Percentiles rank a stretch among this genome's conserved stretches.
Evolutionary conservation across 2,113 vertebrate species (phyloP).

Genomic region (Rhinogobius similis): DNA sequence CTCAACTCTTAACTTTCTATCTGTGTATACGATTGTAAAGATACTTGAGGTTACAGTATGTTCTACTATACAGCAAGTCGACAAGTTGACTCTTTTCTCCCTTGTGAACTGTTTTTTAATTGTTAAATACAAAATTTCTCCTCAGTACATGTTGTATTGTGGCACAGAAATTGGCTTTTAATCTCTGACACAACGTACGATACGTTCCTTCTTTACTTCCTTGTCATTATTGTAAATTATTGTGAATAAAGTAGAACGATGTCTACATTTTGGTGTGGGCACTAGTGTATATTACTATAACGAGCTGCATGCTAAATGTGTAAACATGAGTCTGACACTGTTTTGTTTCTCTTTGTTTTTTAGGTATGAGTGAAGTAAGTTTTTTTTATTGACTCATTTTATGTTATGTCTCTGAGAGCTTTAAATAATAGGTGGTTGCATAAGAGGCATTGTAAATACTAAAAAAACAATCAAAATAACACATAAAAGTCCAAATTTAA

Average conservation of each 20-base stretch:
- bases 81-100: constrained; percentile 16
- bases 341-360: constrained; percentile 69
- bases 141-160: constrained; percentile 25
- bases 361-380: constrained; percentile 83
- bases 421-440: constrained; percentile 58
- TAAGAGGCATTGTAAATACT: constrained; percentile 50
- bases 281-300: constrained; percentile 37
- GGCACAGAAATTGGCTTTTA: constrained; percentile 28
- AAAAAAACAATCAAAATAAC: constrained; percentile 35
- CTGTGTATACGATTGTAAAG: constrained; percentile 54
- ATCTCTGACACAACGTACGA: constrained; percentile 11
- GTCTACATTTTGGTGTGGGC: constrained; percentile 34
- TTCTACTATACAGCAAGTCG: constrained; percentile 19
- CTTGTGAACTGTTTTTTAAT: constrained; percentile 36
- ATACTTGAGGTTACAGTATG: constrained; percentile 20
- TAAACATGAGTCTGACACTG: constrained; percentile 57
- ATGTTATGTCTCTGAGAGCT: constrained; percentile 49
- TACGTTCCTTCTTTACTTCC: constrained; percentile 14
- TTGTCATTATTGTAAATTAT: constrained; percentile 54
- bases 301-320: constrained; percentile 31
- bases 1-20: constrained; percentile 32
- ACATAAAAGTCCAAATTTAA: no score
- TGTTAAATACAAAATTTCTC: constrained; percentile 14
- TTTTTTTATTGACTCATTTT: constrained; percentile 59
- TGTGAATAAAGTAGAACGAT: constrained; percentile 66